Conservation (phyloP, 2,888 invertebrate species). For the Leptopilina syphax region DNA sequence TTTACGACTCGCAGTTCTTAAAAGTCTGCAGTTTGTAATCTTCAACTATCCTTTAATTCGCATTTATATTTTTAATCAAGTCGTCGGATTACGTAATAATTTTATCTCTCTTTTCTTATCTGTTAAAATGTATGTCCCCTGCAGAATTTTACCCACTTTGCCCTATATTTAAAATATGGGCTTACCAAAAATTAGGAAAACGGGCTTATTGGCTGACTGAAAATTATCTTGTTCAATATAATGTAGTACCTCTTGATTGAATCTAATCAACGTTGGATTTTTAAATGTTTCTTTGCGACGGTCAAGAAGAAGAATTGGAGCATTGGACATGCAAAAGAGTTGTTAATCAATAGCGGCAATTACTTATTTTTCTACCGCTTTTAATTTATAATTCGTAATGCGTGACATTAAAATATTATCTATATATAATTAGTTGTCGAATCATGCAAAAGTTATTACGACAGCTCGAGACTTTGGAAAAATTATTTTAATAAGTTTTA, state of each 20-base stretch:
- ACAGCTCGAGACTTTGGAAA: too few relatives aligned
- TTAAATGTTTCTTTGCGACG: conserved; percentile 20
- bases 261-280: background rate
- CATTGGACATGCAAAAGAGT: conserved; percentile 8
- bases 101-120: too few relatives aligned
- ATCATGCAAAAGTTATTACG: background rate
- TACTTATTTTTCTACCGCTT: conserved; percentile 27
- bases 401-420: conserved; percentile 2
- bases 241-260: too few relatives aligned
- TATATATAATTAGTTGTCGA: background rate
- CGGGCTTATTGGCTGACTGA: too few relatives aligned
- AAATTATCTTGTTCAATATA: too few relatives aligned
- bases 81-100: background rate
- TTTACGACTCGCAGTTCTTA: conserved; percentile 28
- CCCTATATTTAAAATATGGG: too few relatives aligned
- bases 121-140: too few relatives aligned
- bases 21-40: conserved; percentile 35
- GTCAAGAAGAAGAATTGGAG: background rate
- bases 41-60: conserved; percentile 30
- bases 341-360: conserved; percentile 35
- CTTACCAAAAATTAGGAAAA: too few relatives aligned
- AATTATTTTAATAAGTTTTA: conserved; percentile 1
- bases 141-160: too few relatives aligned
- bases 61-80: conserved; percentile 22
- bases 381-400: conserved; percentile 34